These are phyloP conservation scores for Zapus hudsonius DNA, from an alignment of 2,113 vertebrate species.

Conservation along the genomic window DNA sequence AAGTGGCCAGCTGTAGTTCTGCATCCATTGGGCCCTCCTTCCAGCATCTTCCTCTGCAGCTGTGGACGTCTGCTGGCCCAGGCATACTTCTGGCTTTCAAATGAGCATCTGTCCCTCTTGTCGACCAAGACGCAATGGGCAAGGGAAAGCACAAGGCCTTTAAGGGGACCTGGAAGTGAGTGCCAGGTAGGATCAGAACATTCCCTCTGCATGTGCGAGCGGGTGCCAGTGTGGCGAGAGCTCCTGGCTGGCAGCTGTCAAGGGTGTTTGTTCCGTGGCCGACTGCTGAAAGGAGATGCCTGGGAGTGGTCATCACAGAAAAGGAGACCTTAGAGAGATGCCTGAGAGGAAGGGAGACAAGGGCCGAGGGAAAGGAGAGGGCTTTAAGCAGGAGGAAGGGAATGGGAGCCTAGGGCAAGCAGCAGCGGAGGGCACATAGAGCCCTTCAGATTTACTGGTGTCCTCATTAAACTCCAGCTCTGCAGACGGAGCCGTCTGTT, in stretches of 20 bases:
- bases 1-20: constrained; percentile 38
- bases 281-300: constrained; percentile 1
- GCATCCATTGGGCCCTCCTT: neutral
- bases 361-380: constrained; percentile 53
- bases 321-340: constrained; percentile 2
- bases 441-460: constrained; percentile 83
- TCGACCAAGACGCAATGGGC: constrained; percentile 27
- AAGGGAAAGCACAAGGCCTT: constrained; percentile 11
- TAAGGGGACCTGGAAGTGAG: constrained; percentile 60
- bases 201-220: constrained; percentile 42
- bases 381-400: constrained; percentile 64
- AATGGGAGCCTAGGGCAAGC: constrained; percentile 69
- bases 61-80: neutral
- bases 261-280: neutral
- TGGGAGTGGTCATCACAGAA: neutral
- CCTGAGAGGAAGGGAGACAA: constrained; percentile 66
- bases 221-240: accelerated
- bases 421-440: constrained; percentile 66
- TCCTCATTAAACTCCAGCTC: constrained; percentile 81
- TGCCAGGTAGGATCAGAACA: constrained; percentile 80
- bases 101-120: constrained; percentile 6
- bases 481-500: constrained; percentile 82
- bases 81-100: neutral
- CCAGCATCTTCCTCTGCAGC: neutral
- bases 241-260: neutral